Percentiles rank a stretch among this genome's conserved stretches.
These are phyloP conservation scores for Drosophila arizonae DNA, from an alignment of 1,140 invertebrate genomes.

Conservation along the genomic window DNA sequence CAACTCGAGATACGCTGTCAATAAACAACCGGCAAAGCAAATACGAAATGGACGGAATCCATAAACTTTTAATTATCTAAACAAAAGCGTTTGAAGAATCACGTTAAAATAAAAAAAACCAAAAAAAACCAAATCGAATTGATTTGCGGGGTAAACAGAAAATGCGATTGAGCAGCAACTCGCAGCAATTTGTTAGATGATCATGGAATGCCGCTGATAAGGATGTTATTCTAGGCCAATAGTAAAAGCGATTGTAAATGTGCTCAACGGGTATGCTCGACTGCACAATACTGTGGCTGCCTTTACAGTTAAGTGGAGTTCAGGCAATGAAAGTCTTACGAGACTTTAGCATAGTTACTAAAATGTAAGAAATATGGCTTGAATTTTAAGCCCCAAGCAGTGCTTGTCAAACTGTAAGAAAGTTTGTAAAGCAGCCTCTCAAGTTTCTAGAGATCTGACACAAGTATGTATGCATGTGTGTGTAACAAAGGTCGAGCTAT, in stretches of 20 bases:
- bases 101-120: slow-evolving; percentile 25
- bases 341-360: too few relatives aligned
- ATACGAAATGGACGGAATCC: slow-evolving; percentile 25
- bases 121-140: background rate
- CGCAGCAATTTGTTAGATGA: slow-evolving; percentile 49
- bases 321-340: background rate
- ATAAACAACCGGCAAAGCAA: slow-evolving; percentile 28
- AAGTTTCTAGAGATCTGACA: too few relatives aligned
- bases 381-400: too few relatives aligned
- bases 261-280: background rate
- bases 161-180: slow-evolving; percentile 35
- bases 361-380: too few relatives aligned
- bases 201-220: slow-evolving; percentile 56
- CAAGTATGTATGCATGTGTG: too few relatives aligned
- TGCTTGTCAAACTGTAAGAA: too few relatives aligned
- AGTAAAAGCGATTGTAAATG: background rate
- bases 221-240: slow-evolving; percentile 9
- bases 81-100: slow-evolving; percentile 37
- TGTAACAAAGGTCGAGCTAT: too few relatives aligned
- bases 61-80: slow-evolving; percentile 43
- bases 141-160: slow-evolving; percentile 40
- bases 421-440: too few relatives aligned
- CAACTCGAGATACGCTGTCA: slow-evolving; percentile 14
- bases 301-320: too few relatives aligned
- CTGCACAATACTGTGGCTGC: background rate